These are phyloP conservation scores for Nyctibius bracteatus DNA, from an alignment of 2,113 vertebrate genomes.

Conservation along the genomic window DNA sequence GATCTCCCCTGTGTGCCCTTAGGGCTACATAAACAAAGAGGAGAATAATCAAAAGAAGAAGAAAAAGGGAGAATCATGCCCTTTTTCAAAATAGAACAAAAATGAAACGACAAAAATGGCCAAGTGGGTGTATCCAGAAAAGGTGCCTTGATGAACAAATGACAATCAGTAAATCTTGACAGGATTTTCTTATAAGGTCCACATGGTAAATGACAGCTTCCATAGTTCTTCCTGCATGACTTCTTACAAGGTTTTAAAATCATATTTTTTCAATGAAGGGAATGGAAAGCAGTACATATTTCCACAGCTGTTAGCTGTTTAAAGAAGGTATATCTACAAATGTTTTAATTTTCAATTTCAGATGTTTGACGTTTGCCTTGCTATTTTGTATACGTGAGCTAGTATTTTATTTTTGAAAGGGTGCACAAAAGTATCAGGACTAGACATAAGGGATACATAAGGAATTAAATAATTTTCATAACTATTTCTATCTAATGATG, in stretches of 20 bases:
- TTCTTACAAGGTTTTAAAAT: neutral
- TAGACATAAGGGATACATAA: neutral
- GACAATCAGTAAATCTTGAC: neutral
- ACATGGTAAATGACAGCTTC: neutral
- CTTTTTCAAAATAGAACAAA: neutral
- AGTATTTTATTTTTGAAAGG: neutral
- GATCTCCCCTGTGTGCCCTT: neutral
- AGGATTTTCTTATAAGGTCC: neutral
- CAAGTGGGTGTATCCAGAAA: neutral
- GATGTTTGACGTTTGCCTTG: neutral
- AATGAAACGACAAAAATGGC: neutral
- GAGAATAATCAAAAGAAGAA: neutral
- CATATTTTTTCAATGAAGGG: neutral
- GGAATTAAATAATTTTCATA: neutral
- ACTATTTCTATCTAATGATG: neutral
- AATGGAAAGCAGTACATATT: neutral
- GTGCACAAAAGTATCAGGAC: neutral
- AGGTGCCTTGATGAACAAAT: neutral
- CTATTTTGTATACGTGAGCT: neutral
- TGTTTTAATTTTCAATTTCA: neutral
- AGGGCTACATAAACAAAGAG: neutral
- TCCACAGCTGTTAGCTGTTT: neutral
- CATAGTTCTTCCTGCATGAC: neutral
- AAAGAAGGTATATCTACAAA: neutral
- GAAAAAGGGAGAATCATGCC: neutral